Evolutionary conservation across 2,113 vertebrate genomes (phyloP), one percentile per base, ranked within the genome.

Genomic region (Strix aluco): DNA sequence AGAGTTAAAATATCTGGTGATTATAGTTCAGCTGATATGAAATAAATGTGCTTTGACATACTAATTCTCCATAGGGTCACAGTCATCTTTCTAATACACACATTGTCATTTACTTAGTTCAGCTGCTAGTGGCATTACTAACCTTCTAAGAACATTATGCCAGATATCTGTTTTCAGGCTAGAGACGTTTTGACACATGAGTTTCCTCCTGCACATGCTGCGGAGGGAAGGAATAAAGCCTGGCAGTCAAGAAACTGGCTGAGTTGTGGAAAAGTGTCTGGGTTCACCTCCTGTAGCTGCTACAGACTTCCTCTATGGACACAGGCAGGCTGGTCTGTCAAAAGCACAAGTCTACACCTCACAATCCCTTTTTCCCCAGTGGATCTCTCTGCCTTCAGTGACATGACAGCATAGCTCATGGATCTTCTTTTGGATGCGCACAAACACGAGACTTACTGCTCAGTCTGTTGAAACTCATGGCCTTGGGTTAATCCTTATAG

Each of bases 31-130:
- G 10, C 42, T 86, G 55, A 52, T 65, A 34, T 13, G 30, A 92
- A 89, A 70, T 63, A 74, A 84, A 94, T 75, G n/a, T 81, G 23
- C 25, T 96, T 83, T 94, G 72, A 84, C 77, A 52, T 61, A n/a
- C 18, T 79, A 91, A 91, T 92, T 92, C 72, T 84, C 72, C 65
- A 34, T 38, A 91, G 73, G 47, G 19, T 92, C 47, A 55, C 80
- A 86, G 38, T 87, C 78, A 52, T 89, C 80, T 91, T 88, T 92
- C 44, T 87, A 74, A 61, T 38, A 79, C 59, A 59, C 78, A 69
- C 40, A 14, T 34, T 94, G 81, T 86, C 73, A 84, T 79, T 87
- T 79, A 67, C 27, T 74, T 67, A 38, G 21, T 81, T 94, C 70
- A 67, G 38, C 55, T 84, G 47, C 47, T 85, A 36, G 65, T 72